A percentile compares a stretch with the other conserved stretches of the same genome.
Conservation (phyloP, 35 echinoderm and acorn worm genomes). For the Strongylocentrotus purpuratus region DNA sequence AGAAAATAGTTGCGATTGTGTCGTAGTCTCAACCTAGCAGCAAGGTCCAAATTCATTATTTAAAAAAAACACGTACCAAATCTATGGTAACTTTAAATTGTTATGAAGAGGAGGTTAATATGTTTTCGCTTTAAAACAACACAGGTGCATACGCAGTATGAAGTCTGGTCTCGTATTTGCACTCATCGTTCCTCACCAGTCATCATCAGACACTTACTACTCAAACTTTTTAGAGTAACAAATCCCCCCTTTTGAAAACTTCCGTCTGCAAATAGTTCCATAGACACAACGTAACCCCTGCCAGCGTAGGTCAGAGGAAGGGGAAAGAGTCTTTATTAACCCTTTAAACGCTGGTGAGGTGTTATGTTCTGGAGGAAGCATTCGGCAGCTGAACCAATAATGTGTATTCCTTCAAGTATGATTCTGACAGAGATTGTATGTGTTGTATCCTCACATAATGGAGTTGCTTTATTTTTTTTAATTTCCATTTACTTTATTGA, state of each 20-base stretch:
- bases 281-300: conserved; percentile 19
- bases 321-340: background rate
- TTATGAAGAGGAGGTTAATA: background rate
- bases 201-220: background rate
- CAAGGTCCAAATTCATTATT: no score
- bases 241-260: conserved; percentile 12
- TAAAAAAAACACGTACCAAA: no score
- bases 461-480: no score
- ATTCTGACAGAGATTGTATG: background rate
- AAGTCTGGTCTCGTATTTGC: background rate
- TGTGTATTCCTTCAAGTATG: background rate
- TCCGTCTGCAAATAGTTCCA: conserved; percentile 24
- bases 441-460: no score
- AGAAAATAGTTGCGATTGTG: no score
- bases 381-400: background rate
- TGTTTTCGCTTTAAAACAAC: background rate
- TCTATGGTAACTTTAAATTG: no score
- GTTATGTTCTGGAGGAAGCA: background rate
- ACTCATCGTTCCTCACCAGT: background rate
- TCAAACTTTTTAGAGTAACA: conserved; percentile 34
- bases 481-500: no score
- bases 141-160: background rate
- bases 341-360: background rate
- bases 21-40: no score
- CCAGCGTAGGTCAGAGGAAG: background rate